Evolutionary conservation across 2,797 vertebrate species (phyloP), one percentile per base, ranked within the genome.

Genomic region (Tolypeutes matacus): DNA sequence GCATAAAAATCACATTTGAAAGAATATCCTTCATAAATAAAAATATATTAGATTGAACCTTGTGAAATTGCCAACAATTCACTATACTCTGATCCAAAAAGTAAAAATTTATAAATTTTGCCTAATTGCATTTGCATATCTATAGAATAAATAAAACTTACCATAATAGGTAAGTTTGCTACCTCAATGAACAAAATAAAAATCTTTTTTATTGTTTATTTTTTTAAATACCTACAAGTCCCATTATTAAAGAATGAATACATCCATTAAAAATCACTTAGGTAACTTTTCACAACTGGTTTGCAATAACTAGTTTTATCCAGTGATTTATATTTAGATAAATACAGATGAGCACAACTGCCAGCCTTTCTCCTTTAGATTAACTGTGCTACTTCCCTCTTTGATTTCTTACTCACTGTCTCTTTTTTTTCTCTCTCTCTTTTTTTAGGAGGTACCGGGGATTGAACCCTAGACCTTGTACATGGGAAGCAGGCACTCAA

Each of bases 181-280:
- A 75, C 31, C 14, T 69, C 8, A 1, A 0, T 53, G 77, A 86
- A 7, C 70, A 72, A 76, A 75, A 46, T 27, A 7, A n/a, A 78
- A 67, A 25, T 81, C n/a, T 27, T 96, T 95, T 76, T 75, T 3
- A 72, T 49, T 94, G 42, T 17, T 78, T 39, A 49, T 92, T 75
- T 92, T 83, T 84, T 85, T 64, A 80, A 73, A 51, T 67, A 70
- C 7, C 23, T 69, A 86, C 25, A 89, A 73, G 82, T 75, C 18
- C 62, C n/a, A 89, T 11, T 80, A 34, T 64, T 86, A 51, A 92
- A 91, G 91, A 95, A 21, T 80, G 21, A 95, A 92, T 18, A 21
- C 1, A 49, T 58, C 6, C 7, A 62, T 73, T 87, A 78, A 77
- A 96, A 86, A 70, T 58, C 73, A 95, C 65, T 42, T 34, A 84